Percentiles rank a stretch among this genome's conserved stretches.
These are phyloP conservation scores for Lophura nycthemera DNA, from an alignment of 2,113 vertebrate species.

Conservation along the genomic window DNA sequence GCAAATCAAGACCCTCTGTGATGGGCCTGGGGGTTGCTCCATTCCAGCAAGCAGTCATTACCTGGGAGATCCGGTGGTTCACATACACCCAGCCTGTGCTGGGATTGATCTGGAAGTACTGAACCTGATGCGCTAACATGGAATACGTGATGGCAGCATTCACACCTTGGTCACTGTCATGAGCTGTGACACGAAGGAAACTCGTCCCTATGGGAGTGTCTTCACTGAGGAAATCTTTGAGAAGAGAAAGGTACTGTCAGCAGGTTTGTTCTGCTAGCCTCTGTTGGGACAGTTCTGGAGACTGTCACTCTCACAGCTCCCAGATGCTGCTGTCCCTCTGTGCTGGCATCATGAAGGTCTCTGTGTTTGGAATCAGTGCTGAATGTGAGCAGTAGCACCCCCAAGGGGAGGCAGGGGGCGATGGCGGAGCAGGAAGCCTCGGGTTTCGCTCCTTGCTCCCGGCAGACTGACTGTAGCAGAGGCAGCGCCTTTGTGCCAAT, in stretches of 20 bases:
- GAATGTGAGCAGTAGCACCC: rapidly evolving
- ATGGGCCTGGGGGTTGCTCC: neutral
- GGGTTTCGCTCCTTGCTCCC: neutral
- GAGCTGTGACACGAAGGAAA: constrained; percentile 85
- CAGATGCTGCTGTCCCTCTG: neutral
- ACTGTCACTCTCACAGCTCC: neutral
- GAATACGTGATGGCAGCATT: constrained; percentile 88
- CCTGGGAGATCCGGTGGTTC: constrained; percentile 85
- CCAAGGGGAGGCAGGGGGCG: neutral
- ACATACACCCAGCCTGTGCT: constrained; percentile 90
- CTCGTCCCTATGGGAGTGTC: constrained; percentile 87
- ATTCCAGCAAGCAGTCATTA: neutral
- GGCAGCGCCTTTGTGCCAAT: rapidly evolving
- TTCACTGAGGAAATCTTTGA: constrained; percentile 87
- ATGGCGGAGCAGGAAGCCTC: neutral
- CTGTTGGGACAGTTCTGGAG: neutral
- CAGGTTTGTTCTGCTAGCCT: neutral
- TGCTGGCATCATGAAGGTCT: neutral
- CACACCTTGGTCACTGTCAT: constrained; percentile 89
- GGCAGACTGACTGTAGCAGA: neutral
- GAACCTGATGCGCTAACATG: constrained; percentile 79
- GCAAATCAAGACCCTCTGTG: neutral
- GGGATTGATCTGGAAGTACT: constrained; percentile 89
- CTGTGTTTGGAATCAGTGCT: neutral
- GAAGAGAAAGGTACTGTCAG: constrained; percentile 26